Percentiles rank a stretch among this genome's conserved stretches.
Conservation (phyloP, 2,113 vertebrate genomes). For the Alces alces region DNA sequence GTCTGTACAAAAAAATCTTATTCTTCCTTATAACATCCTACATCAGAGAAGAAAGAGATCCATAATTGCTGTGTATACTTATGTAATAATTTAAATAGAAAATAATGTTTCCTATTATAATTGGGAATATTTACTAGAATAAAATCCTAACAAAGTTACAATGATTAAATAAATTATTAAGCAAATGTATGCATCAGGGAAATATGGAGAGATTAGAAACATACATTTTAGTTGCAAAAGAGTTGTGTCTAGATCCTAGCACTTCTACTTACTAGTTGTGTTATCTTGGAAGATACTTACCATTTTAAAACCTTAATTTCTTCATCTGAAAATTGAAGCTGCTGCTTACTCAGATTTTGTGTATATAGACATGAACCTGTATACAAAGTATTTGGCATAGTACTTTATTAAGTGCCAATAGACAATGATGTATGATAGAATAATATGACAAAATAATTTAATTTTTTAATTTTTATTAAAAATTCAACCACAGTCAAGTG, state of each 20-base stretch:
- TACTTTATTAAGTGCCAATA: neutral
- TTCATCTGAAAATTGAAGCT: neutral
- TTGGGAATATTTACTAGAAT: neutral
- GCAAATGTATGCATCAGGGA: neutral
- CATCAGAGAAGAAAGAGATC: neutral
- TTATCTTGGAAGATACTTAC: neutral
- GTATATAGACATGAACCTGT: neutral
- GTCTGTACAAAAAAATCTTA: neutral
- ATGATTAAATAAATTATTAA: neutral
- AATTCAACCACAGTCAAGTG: neutral
- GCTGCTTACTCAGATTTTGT: neutral
- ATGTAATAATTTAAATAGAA: neutral
- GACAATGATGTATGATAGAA: neutral
- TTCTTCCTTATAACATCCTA: neutral
- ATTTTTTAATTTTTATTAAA: neutral
- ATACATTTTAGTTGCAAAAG: neutral
- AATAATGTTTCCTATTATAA: neutral
- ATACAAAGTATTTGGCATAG: neutral
- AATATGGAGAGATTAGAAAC: neutral
- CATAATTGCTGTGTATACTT: neutral
- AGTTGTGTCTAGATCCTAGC: neutral
- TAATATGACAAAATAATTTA: neutral
- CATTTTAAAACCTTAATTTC: neutral
- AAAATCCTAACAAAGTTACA: neutral
- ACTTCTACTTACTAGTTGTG: neutral